phyloP scores from a whole-genome alignment of 1,140 invertebrate genomes.

The Cydia splendana region DNA sequence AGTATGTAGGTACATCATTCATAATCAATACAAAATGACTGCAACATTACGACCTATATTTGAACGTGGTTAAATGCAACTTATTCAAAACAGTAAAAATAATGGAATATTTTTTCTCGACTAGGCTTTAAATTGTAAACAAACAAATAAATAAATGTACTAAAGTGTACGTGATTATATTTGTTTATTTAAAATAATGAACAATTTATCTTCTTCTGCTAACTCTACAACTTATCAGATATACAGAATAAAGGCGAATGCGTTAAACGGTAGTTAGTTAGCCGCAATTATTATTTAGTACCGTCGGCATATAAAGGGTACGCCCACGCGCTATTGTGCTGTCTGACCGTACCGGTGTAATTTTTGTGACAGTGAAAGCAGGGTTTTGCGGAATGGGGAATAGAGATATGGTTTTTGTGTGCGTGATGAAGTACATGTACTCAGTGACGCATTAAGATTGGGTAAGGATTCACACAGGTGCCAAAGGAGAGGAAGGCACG shows the following conservation, averaged over 20 bases:
- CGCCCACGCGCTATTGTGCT: constrained; percentile 51
- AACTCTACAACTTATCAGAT: constrained; percentile 66
- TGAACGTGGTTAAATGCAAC: too few species aligned
- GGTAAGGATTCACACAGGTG: too few species aligned
- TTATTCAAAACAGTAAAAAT: too few species aligned
- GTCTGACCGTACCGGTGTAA: constrained; percentile 2
- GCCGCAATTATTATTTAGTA: constrained; percentile 74
- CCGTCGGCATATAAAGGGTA: constrained; percentile 56
- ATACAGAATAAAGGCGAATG: constrained; percentile 61
- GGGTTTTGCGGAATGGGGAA: constrained; percentile 8
- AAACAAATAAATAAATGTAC: too few species aligned
- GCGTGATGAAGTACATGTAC: background rate
- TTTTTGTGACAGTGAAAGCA: constrained; percentile 27
- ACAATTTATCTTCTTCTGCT: constrained; percentile 34
- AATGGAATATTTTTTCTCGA: too few species aligned
- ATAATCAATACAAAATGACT: too few species aligned
- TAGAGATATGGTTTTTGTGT: background rate
- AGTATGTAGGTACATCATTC: too few species aligned
- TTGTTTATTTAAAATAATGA: too few species aligned
- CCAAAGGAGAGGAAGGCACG: too few species aligned
- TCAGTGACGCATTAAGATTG: background rate
- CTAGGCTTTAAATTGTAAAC: too few species aligned
- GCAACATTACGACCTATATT: too few species aligned
- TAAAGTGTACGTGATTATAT: too few species aligned
- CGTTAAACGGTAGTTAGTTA: constrained; percentile 77